Evolutionary conservation across 2,113 vertebrate species (phyloP).

Genomic region (Myiopsitta monachus): DNA sequence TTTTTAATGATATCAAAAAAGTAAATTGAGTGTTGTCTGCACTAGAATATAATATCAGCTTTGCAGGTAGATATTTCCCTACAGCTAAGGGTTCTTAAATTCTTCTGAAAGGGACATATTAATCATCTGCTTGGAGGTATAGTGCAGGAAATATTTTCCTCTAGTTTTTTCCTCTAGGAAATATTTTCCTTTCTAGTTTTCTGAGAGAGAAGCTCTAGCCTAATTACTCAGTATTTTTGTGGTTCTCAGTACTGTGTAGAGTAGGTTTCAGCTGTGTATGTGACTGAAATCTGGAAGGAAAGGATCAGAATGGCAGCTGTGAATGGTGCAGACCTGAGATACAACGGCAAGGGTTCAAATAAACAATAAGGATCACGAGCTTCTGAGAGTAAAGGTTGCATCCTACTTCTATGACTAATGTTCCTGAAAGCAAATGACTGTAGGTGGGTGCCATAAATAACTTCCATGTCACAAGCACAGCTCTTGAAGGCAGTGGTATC

Average conservation of each 20-base stretch:
- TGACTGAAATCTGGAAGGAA: neutral
- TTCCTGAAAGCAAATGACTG: neutral
- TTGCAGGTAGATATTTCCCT: neutral
- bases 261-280: neutral
- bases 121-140: neutral
- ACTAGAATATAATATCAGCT: neutral
- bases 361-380: neutral
- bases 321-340: neutral
- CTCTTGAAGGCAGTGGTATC: accelerated
- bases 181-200: neutral
- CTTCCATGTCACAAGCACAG: neutral
- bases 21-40: neutral
- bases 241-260: neutral
- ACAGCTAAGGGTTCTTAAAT: neutral
- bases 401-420: neutral
- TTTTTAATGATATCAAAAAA: neutral
- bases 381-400: neutral
- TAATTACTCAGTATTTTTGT: neutral
- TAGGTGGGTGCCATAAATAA: neutral
- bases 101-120: neutral
- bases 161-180: neutral
- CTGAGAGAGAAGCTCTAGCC: neutral
- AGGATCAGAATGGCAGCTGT: accelerated
- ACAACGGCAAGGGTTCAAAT: neutral
- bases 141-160: neutral